A percentile compares a stretch with the other conserved stretches of the same genome.
These are phyloP conservation scores for Venustaconcha ellipsiformis DNA, from an alignment of 1,140 invertebrate species.

Conservation along the genomic window DNA sequence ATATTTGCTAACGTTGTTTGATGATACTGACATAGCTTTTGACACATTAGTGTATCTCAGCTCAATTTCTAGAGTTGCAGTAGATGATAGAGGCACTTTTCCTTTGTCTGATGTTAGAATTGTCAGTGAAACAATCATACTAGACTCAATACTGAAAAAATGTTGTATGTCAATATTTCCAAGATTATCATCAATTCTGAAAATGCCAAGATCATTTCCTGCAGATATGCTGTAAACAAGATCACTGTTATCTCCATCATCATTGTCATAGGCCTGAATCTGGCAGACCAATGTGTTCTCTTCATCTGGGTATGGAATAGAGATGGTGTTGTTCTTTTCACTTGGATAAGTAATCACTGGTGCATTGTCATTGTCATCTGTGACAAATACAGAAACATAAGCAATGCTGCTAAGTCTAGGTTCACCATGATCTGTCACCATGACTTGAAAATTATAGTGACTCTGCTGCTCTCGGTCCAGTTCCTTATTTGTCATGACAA, in stretches of 20 bases:
- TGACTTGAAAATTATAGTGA: slow-evolving; percentile 81
- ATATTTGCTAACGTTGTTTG: slow-evolving; percentile 2
- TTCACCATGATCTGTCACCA: slow-evolving; percentile 79
- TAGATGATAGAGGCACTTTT: slow-evolving; percentile 8
- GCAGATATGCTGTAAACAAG: slow-evolving; percentile 41
- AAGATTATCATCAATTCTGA: slow-evolving; percentile 86
- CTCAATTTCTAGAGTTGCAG: slow-evolving; percentile 9
- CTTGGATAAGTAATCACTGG: slow-evolving; percentile 72
- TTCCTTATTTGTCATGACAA: slow-evolving; percentile 75
- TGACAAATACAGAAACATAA: slow-evolving; percentile 48
- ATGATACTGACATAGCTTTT: neutral
- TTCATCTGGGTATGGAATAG: slow-evolving; percentile 35
- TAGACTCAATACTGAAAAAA: slow-evolving; percentile 20
- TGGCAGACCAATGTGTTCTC: slow-evolving; percentile 22
- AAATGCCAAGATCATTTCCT: slow-evolving; percentile 76
- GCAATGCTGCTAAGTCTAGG: slow-evolving; percentile 70
- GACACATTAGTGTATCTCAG: slow-evolving; percentile 29
- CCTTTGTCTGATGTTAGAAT: slow-evolving; percentile 24
- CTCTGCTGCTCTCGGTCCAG: slow-evolving; percentile 87
- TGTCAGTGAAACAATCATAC: slow-evolving; percentile 8
- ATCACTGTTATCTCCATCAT: slow-evolving; percentile 42
- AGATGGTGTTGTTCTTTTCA: slow-evolving; percentile 48
- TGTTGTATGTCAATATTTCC: slow-evolving; percentile 71
- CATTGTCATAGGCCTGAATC: slow-evolving; percentile 48
- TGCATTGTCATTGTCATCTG: slow-evolving; percentile 93